These are phyloP conservation scores for Tiliacea citrago DNA, from an alignment of 2,888 invertebrate species.

Conservation along the genomic window DNA sequence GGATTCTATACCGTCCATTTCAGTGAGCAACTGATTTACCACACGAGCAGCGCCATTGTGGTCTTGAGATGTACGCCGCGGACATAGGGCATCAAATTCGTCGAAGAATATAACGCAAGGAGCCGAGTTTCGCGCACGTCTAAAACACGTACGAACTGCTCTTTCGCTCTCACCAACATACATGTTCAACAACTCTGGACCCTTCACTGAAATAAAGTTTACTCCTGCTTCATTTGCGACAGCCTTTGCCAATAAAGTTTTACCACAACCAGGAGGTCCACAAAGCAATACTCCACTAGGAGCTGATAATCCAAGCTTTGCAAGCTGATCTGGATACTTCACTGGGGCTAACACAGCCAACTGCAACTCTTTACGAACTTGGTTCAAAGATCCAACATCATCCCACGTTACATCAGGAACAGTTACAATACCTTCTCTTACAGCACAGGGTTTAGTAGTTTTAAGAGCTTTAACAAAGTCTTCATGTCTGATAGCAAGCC, in stretches of 20 bases:
- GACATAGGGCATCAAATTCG: slow-evolving; percentile 98
- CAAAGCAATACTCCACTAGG: slow-evolving; percentile 98
- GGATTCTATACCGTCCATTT: slow-evolving; percentile 99
- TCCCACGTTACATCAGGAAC: slow-evolving; percentile 99
- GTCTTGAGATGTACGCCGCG: slow-evolving; percentile 94
- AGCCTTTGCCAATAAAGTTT: slow-evolving; percentile 99
- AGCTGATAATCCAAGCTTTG: slow-evolving; percentile 94
- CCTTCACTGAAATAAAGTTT: slow-evolving; percentile 99
- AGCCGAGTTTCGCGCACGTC: slow-evolving; percentile 97
- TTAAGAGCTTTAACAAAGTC: slow-evolving; percentile 95
- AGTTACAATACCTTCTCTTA: slow-evolving; percentile 99
- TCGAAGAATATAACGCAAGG: slow-evolving; percentile 99
- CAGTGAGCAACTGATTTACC: slow-evolving; percentile 98
- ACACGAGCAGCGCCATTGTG: slow-evolving; percentile 95
- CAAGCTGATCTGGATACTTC: slow-evolving; percentile 95
- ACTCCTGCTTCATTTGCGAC: slow-evolving; percentile 99
- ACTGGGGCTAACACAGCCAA: slow-evolving; percentile 98
- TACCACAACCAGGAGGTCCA: slow-evolving; percentile 99
- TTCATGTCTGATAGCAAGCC: slow-evolving; percentile 93
- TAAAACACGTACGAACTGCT: slow-evolving; percentile 98
- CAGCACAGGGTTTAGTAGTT: slow-evolving; percentile 97
- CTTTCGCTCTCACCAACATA: slow-evolving; percentile 99
- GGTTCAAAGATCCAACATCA: slow-evolving; percentile 97
- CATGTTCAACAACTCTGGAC: slow-evolving; percentile 99
- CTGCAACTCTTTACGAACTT: slow-evolving; percentile 97